phyloP scores from a whole-genome alignment of 2,888 invertebrate species.

The Scaptomyza polygonia region DNA sequence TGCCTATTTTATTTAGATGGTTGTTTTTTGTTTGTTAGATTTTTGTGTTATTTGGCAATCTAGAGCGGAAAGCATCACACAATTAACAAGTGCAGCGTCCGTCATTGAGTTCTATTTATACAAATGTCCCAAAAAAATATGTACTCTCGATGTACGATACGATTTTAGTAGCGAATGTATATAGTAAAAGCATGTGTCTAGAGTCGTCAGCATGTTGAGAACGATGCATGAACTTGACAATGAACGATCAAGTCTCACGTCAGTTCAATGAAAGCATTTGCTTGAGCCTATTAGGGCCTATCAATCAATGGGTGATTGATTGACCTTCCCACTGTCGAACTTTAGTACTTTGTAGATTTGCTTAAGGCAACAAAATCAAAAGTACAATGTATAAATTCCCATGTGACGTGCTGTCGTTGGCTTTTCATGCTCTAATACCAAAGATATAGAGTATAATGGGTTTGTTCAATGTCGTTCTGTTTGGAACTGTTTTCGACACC shows the following conservation, averaged over 20 bases:
- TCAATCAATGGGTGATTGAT: conserved; percentile 24
- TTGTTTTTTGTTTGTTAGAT: conserved; percentile 3
- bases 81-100: conserved; percentile 54
- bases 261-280: conserved; percentile 1
- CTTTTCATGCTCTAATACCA: no score
- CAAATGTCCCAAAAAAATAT: conserved; percentile 30
- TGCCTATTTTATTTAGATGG: conserved; percentile 10
- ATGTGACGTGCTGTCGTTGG: conserved; percentile 8
- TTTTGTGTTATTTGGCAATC: conserved; percentile 56
- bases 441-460: no score
- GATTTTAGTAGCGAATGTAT: background rate
- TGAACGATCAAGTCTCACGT: conserved; percentile 29
- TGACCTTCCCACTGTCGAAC: conserved; percentile 33
- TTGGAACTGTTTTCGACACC: no score
- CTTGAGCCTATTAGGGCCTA: background rate
- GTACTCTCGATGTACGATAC: conserved; percentile 12
- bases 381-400: background rate
- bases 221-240: conserved; percentile 58
- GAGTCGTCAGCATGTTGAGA: conserved; percentile 20
- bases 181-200: conserved; percentile 11
- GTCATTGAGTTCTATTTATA: conserved; percentile 67
- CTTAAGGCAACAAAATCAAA: background rate
- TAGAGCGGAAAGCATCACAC: conserved; percentile 57
- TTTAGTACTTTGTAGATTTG: background rate
- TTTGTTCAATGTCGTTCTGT: no score